Conservation (phyloP, 2,797 vertebrate genomes). For the Scleropages formosus region DNA sequence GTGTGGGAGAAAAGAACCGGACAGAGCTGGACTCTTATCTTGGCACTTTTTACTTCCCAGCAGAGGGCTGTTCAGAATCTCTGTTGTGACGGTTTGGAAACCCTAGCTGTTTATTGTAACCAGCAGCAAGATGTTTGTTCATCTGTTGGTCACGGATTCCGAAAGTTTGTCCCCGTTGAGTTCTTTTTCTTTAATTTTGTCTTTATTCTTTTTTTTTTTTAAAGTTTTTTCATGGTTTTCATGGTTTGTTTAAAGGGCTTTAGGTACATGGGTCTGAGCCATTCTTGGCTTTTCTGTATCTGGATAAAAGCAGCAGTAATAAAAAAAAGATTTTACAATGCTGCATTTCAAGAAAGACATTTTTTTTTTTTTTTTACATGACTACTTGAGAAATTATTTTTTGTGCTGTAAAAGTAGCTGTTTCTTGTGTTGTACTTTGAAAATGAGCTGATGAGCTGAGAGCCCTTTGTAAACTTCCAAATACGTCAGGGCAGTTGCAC, state of each 20-base stretch:
- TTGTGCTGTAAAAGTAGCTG: not conserved
- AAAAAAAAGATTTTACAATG: too few species aligned
- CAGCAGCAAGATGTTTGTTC: constrained; percentile 32
- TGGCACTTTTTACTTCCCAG: constrained; percentile 48
- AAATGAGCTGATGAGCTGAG: not conserved
- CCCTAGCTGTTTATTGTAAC: constrained; percentile 52
- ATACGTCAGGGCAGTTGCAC: constrained; percentile 39
- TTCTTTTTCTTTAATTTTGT: not conserved
- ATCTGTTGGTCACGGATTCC: constrained; percentile 46
- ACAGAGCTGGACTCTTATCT: constrained; percentile 32
- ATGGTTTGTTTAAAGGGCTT: too few species aligned
- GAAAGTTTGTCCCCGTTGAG: not conserved
- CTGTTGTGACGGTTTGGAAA: constrained; percentile 59
- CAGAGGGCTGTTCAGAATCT: constrained; percentile 49
- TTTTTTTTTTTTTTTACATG: not conserved
- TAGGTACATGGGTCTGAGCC: not conserved
- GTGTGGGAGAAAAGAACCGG: constrained; percentile 26
- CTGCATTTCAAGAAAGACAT: not conserved
- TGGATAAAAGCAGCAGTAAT: not conserved
- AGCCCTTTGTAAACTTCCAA: constrained; percentile 49
- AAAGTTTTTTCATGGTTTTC: too few species aligned
- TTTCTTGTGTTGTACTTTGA: not conserved
- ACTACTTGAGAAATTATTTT: not conserved
- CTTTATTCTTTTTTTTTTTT: not conserved
- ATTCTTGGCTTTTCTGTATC: not conserved